A percentile compares a stretch with the other conserved stretches of the same genome.
phyloP scores from a whole-genome alignment of 2,888 invertebrate genomes.

The Linhomoeus sp. region DNA sequence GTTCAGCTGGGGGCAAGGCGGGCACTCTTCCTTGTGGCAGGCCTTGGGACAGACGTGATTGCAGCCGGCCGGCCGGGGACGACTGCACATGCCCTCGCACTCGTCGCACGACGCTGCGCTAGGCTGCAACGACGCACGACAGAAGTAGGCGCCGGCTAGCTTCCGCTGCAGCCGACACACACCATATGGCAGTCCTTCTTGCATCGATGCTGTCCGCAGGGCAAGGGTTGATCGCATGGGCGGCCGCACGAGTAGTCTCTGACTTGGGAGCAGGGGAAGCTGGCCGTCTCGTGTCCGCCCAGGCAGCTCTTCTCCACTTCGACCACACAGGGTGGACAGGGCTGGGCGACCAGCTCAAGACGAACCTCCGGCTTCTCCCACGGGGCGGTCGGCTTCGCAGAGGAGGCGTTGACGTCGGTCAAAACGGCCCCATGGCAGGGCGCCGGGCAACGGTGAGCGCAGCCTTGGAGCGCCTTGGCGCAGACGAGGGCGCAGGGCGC shows the following conservation, averaged over 20 bases:
- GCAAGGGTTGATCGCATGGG: constrained; percentile 20
- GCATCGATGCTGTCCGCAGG: no score
- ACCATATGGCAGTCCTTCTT: no score
- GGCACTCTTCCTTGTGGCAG: constrained; percentile 39
- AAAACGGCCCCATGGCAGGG: not conserved
- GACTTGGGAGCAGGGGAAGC: constrained; percentile 35
- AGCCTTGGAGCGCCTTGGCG: constrained; percentile 38
- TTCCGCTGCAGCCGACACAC: no score
- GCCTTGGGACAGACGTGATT: not conserved
- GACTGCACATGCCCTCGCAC: constrained; percentile 28
- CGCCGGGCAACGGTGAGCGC: constrained; percentile 37
- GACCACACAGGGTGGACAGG: constrained; percentile 37
- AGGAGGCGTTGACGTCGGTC: not conserved
- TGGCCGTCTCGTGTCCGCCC: constrained; percentile 16
- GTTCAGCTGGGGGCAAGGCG: constrained; percentile 49
- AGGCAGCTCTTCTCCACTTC: constrained; percentile 36
- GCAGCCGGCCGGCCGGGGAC: not conserved
- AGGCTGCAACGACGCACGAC: no score
- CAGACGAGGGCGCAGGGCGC: constrained; percentile 61
- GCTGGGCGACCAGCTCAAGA: constrained; percentile 27
- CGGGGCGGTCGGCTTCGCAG: constrained; percentile 31
- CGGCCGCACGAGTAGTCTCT: constrained; percentile 37
- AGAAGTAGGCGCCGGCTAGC: no score
- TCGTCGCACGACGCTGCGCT: no score
- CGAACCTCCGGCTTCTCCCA: constrained; percentile 30